phyloP scores from a whole-genome alignment of 92 coral and sea anemone genomes.

The Muricea muricata region DNA sequence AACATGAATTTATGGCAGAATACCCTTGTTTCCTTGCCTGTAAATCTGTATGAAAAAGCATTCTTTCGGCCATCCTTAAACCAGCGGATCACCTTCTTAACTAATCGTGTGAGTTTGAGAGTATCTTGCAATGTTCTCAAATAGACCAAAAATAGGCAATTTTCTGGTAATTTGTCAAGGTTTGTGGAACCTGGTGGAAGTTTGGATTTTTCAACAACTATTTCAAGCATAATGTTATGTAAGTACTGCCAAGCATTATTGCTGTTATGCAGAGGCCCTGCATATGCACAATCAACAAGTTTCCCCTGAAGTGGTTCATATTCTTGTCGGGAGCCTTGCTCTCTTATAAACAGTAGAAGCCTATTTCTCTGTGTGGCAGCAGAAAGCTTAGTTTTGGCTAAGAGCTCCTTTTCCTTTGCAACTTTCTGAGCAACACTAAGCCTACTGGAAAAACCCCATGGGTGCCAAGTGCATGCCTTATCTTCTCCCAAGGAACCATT shows the following conservation, averaged over 20 bases:
- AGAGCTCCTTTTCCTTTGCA: slow-evolving; percentile 18
- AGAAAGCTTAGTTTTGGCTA: slow-evolving; percentile 27
- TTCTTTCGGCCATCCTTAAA: too few species aligned
- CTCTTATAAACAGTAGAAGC: slow-evolving; percentile 44
- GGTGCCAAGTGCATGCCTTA: slow-evolving; percentile 53
- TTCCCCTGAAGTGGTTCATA: slow-evolving; percentile 56
- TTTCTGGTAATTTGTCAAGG: slow-evolving; percentile 34
- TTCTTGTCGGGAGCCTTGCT: slow-evolving; percentile 65
- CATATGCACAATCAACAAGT: slow-evolving; percentile 53
- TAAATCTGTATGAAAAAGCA: too few species aligned
- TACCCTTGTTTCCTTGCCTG: slow-evolving; percentile 73
- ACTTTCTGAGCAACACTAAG: slow-evolving; percentile 53
- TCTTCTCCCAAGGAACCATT: slow-evolving; percentile 49
- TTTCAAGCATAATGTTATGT: slow-evolving; percentile 42
- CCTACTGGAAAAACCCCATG: slow-evolving; percentile 37
- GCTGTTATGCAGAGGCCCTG: slow-evolving; percentile 70
- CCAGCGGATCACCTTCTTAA: too few species aligned
- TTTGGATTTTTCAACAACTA: slow-evolving; percentile 43
- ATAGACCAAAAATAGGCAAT: background rate
- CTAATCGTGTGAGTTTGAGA: slow-evolving; percentile 64
- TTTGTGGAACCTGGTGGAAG: slow-evolving; percentile 49
- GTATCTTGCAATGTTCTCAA: slow-evolving; percentile 44
- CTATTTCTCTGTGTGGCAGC: slow-evolving; percentile 49
- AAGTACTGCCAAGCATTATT: slow-evolving; percentile 77
- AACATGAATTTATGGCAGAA: slow-evolving; percentile 69